Percentiles rank a stretch among this genome's conserved stretches.
phyloP scores from a whole-genome alignment of 2,888 invertebrate genomes.

The Bombylius discolor region DNA sequence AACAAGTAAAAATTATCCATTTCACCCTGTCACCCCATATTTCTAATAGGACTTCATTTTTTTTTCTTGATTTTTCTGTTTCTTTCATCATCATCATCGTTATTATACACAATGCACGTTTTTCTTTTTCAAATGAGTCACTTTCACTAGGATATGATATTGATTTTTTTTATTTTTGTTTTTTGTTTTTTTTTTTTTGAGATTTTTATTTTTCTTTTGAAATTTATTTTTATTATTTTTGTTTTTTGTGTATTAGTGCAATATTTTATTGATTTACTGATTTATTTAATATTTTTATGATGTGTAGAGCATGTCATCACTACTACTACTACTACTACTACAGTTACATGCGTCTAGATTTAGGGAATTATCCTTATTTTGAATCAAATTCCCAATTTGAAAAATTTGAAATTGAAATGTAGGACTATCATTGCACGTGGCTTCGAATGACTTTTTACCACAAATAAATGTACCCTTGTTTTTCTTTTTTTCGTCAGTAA shows the following conservation, averaged over 20 bases:
- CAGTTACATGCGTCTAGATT: too few relatives aligned
- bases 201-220: neutral
- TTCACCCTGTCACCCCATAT: neutral
- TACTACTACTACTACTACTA: too few relatives aligned
- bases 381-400: too few relatives aligned
- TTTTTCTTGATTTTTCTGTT: neutral
- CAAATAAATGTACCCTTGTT: too few relatives aligned
- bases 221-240: neutral
- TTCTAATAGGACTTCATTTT: too few relatives aligned
- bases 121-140: constrained; percentile 17
- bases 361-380: too few relatives aligned
- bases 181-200: constrained; percentile 1
- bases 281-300: too few relatives aligned
- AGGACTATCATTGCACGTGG: too few relatives aligned
- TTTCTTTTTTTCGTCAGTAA: too few relatives aligned
- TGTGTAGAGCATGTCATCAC: too few relatives aligned
- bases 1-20: neutral
- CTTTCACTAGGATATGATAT: constrained; percentile 17
- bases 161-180: constrained; percentile 17
- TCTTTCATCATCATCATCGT: neutral
- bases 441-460: too few relatives aligned
- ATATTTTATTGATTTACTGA: neutral
- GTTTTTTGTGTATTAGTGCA: neutral
- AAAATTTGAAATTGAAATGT: too few relatives aligned
- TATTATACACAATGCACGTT: neutral